Base-by-base conservation (phyloP, 2,113 vertebrate species). In the Indicator indicator region DNA sequence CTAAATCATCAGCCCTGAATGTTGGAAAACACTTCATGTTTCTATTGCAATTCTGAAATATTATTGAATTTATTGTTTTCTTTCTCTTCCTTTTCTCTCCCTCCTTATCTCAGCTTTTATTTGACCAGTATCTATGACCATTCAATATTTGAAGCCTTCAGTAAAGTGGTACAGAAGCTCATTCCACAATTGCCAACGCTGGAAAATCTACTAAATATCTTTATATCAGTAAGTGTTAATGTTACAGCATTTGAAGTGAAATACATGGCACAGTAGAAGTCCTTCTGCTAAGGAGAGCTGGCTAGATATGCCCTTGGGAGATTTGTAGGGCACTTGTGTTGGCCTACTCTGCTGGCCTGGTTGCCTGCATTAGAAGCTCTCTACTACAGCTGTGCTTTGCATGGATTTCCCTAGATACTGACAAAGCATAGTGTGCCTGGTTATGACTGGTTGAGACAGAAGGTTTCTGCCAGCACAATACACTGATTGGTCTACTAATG, bases 111-210 rank as follows among this genome's bases (percentile, higher is more conserved):
- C 98, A 99, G 99, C 98, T 99, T 99, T 98, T 99, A 99, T 97
- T 98, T 99, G 98, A 99, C 99, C 50, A 99, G 99, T 97, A 99
- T 99, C 97, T 99, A 99, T 95, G 99, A 99, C 97, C 99, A 99
- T 98, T 99, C 99, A 93, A 99, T 99, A 98, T 99, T 99, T 91
- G 99, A 99, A 98, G 99, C 99, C 93, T 99, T 99, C 98, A 99
- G 99, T 98, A 99, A 99, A 98, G 99, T 99, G 96, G 99, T 99
- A 70, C 99, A 99, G 98, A 99, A 99, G 96, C 99, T 99, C 95
- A 99, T 99, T 97, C 99, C 99, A 4, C 99, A 99, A 64, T 98
- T 99, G 75, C 99, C 99, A 80, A 99, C 99, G 8, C 97, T 99
- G 98, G 99, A 99, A 98, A 99, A 99, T 96, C 98, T 99, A 83